Base-by-base conservation (phyloP, 2,797 vertebrate genomes). In the Poliocrania exsul region DNA sequence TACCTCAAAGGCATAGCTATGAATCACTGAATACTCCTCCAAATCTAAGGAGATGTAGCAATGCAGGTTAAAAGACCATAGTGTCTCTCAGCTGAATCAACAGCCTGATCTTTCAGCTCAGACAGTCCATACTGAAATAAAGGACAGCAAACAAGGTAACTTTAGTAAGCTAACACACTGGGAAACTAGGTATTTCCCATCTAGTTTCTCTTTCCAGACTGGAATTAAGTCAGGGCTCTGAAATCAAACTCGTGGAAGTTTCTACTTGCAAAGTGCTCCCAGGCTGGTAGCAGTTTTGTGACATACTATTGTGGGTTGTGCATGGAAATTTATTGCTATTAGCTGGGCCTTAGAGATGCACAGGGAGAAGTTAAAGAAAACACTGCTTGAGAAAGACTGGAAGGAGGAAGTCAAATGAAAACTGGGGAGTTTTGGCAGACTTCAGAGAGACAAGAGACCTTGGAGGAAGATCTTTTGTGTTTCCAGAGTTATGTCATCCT, bases 71-170 rank as follows among this genome's bases (percentile, higher is more conserved):
- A 50, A 87, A 78, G 46, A 67, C 21, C 40, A 37, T 0, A 13
- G 6, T 5, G 25, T 24, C 35, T 70, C 84, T 66, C 53, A 74
- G 33, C 49, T 89, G 31, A 90, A 92, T 26, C 49, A 67, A n/a
- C 49, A 88, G 19, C n/a, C 80, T 71, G 16, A 37, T 42, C 54
- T 92, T 86, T 65, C 74, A 95, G 37, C 40, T 82, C 38, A 57
- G 40, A 33, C 29, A 80, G 26, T 14, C 49, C 24, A 18, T 2
- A 28, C 1, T 37, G 44, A 84, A 69, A 69, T 31, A 66, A 53
- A 67, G 37, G 40, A 57, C 14, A 50, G 35, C 29, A 77, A 87
- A 77, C 9, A 42, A 0, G 0, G 0, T n/a, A 83, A 58, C 13
- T 66, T 56, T 7, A 81, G 5, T 24, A 65, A 70, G 28, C 11